Evolutionary conservation across 1,140 invertebrate genomes (phyloP), one percentile per base, ranked within the genome.

Genomic region (Apis florea): DNA sequence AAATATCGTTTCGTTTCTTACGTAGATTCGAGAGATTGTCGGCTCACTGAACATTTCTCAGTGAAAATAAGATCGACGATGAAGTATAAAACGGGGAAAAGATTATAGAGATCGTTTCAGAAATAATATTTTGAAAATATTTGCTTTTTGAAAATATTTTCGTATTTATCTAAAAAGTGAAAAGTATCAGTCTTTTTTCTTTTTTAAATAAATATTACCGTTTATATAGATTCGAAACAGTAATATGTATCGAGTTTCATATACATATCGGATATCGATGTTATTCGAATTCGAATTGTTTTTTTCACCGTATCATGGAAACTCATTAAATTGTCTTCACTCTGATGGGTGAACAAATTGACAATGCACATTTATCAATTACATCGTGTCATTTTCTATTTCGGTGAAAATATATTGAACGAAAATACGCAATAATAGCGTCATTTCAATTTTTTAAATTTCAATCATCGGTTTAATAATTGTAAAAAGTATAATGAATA

Each of bases 1-100:
- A 86, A 86, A 86, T 76, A 86, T 86, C 84, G 59, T 79, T 83
- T 54, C 61, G 54, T 79, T 86, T 75, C 80, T 79, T 79, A 10
- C 72, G 47, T 51, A 17, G 31, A 24, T 47, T 47, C 15, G 56
- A 64, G 69, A 56, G 58, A 26, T 56, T 54, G 49, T n/a, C 67
- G 54, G 13, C 13, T 15, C 6, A n/a, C 2, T n/a, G 19, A 6
- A 17, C 49, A 24, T 58, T 17, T 54, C 49, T n/a, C 68, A 26
- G 5, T 15, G 15, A 53, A 63, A 61, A 72, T 54, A 64, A 49
- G 26, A 13, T 72, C 21, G 6, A 19, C 21, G 49, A 26, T 13
- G 8, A 56, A 24, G n/a, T n/a, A n/a, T n/a, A n/a, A n/a, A n/a
- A n/a, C n/a, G 1, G 19, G 19, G 11, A 10, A 19, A 40, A 24